phyloP scores from a whole-genome alignment of 2,113 vertebrate genomes.

The Bos indicus region DNA sequence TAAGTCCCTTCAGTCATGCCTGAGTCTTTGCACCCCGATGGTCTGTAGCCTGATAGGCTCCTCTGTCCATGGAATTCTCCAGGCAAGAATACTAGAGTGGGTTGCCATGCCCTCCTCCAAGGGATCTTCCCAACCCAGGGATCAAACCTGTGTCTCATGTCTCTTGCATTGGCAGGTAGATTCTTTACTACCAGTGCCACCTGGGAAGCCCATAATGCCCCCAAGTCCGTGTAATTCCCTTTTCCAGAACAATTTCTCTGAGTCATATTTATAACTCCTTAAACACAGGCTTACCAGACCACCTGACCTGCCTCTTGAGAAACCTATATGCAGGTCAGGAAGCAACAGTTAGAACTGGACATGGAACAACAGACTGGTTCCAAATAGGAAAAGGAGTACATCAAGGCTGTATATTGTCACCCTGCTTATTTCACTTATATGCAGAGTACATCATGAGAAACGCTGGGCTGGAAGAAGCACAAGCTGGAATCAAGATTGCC shows the following conservation, averaged over 20 bases:
- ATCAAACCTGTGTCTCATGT: background rate
- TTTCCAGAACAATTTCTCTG: background rate
- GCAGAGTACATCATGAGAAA: too few species aligned
- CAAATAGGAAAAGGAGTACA: too few species aligned
- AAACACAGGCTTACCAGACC: background rate
- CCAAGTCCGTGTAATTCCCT: background rate
- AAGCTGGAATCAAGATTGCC: too few species aligned
- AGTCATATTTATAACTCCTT: background rate
- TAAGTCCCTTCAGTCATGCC: background rate
- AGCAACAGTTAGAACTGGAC: too few species aligned
- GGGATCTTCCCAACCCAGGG: background rate
- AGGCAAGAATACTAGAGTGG: background rate
- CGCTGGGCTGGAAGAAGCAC: too few species aligned
- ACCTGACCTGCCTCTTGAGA: too few species aligned
- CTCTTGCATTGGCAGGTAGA: background rate
- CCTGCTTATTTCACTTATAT: too few species aligned
- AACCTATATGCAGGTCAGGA: too few species aligned
- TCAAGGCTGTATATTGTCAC: too few species aligned
- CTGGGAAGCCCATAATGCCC: background rate
- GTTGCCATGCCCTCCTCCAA: background rate
- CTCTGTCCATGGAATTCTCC: background rate
- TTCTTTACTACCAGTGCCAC: background rate
- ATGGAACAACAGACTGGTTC: too few species aligned
- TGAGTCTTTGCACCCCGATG: background rate
- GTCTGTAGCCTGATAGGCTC: background rate